Base-by-base conservation (phyloP, 2,113 vertebrate genomes). In the Chaenocephalus aceratus region DNA sequence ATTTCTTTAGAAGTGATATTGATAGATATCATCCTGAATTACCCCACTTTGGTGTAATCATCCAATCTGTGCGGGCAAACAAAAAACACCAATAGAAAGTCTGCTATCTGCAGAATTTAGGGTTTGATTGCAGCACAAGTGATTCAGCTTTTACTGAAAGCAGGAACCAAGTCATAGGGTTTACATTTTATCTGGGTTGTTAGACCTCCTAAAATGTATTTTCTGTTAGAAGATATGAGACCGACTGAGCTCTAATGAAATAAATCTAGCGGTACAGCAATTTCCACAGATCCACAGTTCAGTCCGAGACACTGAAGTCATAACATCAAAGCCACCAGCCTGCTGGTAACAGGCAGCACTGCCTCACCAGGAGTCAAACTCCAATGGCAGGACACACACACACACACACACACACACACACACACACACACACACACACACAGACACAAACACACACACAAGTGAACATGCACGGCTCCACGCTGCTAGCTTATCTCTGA, bases 401-500 rank as follows among this genome's bases (percentile, higher is more conserved):
- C 80, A 82, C 64, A 79, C 41, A 53, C 60, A 61, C 14, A 36
- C 58, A 60, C 30, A 41, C 59, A 59, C 26, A 15, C 57, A 49
- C 57, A 59, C 30, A 41, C 34, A 36, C 5, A 67, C 11, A 48
- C 66, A n/a, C n/a, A n/a, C n/a, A n/a, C n/a, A n/a, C n/a, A n/a
- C n/a, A n/a, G n/a, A n/a, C n/a, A n/a, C n/a, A 84, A 87, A 84
- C 57, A 36, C 5, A 67, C 26, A 26, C 26, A 26, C 26, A 26
- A 26, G 26, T 26, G 26, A 26, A 26, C 26, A 26, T 26, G 26
- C 74, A 75, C 34, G 72, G 81, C 89, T 88, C 86, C 89, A 90
- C 13, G 41, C 92, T 90, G 86, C 73, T 80, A 23, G 82, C 86
- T 93, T 93, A 93, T 93, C 92, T 93, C 78, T 78, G 82, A 91